Conservation (phyloP, 2,113 vertebrate species). For the Siniperca knerii region DNA sequence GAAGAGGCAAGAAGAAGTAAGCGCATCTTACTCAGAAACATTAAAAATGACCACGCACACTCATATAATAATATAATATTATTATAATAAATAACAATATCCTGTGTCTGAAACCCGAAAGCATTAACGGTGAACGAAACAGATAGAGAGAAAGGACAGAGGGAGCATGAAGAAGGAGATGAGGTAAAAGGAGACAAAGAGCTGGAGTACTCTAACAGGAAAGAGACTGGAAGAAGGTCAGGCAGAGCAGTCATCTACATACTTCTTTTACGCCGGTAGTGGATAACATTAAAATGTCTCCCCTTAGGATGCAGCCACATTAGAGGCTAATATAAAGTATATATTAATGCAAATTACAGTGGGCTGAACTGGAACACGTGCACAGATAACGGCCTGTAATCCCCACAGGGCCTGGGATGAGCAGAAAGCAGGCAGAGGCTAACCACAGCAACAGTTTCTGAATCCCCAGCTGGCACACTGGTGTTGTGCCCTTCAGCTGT, state of each 20-base stretch:
- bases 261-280: conserved; percentile 39
- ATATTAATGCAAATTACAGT: conserved; percentile 74
- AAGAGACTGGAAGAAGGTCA: conserved; percentile 26
- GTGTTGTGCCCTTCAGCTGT: conserved; percentile 55
- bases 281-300: conserved; percentile 57
- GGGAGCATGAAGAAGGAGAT: not conserved
- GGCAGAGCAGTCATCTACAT: conserved; percentile 30
- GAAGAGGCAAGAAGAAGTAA: not conserved
- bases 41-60: not conserved
- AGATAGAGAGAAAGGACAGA: not conserved
- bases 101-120: conserved; percentile 8
- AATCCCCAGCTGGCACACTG: conserved; percentile 30
- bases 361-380: conserved; percentile 48
- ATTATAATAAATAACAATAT: conserved; percentile 13
- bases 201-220: not conserved
- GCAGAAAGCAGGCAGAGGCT: conserved; percentile 52
- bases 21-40: conserved; percentile 5
- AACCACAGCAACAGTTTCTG: conserved; percentile 60
- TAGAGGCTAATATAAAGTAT: conserved; percentile 65
- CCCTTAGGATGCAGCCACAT: conserved; percentile 34
- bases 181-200: conserved; percentile 37
- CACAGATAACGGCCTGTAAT: conserved; percentile 44
- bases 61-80: not conserved
- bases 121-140: not conserved
- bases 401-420: conserved; percentile 40